Base-by-base conservation (phyloP, 2,888 invertebrate species). In the Hypomecis punctinalis region DNA sequence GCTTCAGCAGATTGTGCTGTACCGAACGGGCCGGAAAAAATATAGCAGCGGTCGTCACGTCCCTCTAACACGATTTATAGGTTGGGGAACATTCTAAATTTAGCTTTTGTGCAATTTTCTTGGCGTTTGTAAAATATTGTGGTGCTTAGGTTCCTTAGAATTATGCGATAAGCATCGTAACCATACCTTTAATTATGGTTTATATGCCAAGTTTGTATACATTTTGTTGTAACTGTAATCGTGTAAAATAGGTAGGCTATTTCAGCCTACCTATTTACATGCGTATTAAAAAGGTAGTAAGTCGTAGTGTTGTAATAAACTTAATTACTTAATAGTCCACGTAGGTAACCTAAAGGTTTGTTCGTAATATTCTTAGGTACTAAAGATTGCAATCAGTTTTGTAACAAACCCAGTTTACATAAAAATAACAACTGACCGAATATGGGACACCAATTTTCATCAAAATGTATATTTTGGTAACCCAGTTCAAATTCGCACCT, bases 21-120 rank as follows among this genome's bases (percentile, higher is more conserved):
- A 75, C 72, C 76, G 72, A 75, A 74, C 82, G 77, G 77, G 77
- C 77, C 76, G 77, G 79, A 83, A 86, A 82, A 89, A 90, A 87
- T 83, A 78, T 82, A 78, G 72, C 71, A 73, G 68, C 76, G 67
- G 59, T 71, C 62, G 72, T 72, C 76, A 76, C 78, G 77, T 79
- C 76, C 72, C 66, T 66, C 63, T 56, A 33, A 58, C 70, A 66
- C 69, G 76, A 82, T 82, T 82, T 83, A 82, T 81, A 66, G 66
- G 70, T 57, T 53, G 48, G 53, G 52, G 61, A 48, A 53, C 68
- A 67, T 67, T 69, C 69, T 69, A 67, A 73, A 73, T 68, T 73
- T 73, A 70, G 68, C 60, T 65, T 46, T 65, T 65, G 61, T 63
- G 65, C 69, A 66, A 67, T 67, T 70, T 70, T 62, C 51, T 65